phyloP scores from a whole-genome alignment of 92 coral and sea anemone genomes.

The Metridium senile region DNA sequence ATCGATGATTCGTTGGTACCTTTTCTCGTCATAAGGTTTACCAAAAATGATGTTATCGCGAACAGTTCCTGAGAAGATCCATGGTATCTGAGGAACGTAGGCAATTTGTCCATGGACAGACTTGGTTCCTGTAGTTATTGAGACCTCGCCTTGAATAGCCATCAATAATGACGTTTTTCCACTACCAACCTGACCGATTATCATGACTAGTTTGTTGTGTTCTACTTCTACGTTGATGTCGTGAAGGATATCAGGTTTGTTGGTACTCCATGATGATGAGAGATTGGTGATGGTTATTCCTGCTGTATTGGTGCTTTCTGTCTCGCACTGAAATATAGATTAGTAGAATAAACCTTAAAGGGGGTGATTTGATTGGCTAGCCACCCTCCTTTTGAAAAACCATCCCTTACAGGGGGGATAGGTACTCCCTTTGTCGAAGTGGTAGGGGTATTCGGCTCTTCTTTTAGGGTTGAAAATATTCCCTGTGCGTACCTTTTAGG shows the following conservation, averaged over 20 bases:
- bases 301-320: background rate
- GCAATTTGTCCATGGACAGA: slow-evolving; percentile 8
- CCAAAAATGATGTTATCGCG: slow-evolving; percentile 33
- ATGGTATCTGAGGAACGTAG: slow-evolving; percentile 29
- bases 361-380: no score
- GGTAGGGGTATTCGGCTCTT: no score
- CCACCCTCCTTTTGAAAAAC: no score
- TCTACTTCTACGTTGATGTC: background rate
- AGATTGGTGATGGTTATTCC: background rate
- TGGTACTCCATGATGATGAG: background rate
- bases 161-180: slow-evolving; percentile 24
- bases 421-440: no score
- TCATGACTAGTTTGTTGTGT: background rate
- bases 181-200: slow-evolving; percentile 30
- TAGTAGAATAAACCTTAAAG: no score
- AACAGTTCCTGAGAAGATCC: slow-evolving; percentile 29
- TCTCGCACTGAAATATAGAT: no score
- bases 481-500: no score
- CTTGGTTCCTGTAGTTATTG: background rate
- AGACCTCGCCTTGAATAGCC: slow-evolving; percentile 21
- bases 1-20: slow-evolving; percentile 10
- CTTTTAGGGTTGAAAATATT: no score
- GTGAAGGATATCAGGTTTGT: background rate
- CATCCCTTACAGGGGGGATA: no score
- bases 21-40: background rate